A percentile compares a stretch with the other conserved stretches of the same genome.
Evolutionary conservation across 2,888 invertebrate species (phyloP).

Genomic region (Eurytoma adleriae): DNA sequence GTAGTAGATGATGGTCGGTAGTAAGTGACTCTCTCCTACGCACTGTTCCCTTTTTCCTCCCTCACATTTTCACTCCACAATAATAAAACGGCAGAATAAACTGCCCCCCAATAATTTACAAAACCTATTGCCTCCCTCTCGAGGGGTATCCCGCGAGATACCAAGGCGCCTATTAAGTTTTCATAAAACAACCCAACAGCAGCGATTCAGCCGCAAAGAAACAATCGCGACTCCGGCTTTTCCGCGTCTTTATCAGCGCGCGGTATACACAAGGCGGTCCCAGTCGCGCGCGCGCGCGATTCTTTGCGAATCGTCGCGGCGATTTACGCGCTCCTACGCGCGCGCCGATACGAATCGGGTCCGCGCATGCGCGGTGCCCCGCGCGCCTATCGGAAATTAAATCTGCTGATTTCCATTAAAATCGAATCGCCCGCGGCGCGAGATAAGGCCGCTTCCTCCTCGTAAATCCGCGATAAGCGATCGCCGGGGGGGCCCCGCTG

Average conservation of each 20-base stretch:
- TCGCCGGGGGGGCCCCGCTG: conserved; percentile 12
- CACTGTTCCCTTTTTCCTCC: no score
- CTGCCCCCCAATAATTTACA: no score
- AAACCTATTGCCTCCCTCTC: no score
- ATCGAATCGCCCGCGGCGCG: conserved; percentile 52
- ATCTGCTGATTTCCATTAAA: conserved; percentile 54
- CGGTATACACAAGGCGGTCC: neutral
- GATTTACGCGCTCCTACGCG: conserved; percentile 42
- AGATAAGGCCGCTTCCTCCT: conserved; percentile 39
- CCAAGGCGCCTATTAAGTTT: no score
- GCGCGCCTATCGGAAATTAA: conserved; percentile 52
- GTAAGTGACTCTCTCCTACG: no score
- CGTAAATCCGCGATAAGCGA: conserved; percentile 52
- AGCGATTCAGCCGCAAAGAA: no score
- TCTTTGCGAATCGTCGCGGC: conserved; percentile 11
- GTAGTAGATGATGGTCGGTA: no score
- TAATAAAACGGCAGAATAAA: no score
- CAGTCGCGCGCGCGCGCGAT: neutral
- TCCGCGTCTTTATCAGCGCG: neutral
- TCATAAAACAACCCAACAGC: no score
- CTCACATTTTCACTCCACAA: no score
- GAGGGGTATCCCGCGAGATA: no score
- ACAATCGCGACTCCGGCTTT: neutral
- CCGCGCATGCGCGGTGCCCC: neutral
- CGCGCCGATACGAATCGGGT: conserved; percentile 28